Conservation (phyloP, 1,140 invertebrate species). For the Caenorhabditis tropicalis region DNA sequence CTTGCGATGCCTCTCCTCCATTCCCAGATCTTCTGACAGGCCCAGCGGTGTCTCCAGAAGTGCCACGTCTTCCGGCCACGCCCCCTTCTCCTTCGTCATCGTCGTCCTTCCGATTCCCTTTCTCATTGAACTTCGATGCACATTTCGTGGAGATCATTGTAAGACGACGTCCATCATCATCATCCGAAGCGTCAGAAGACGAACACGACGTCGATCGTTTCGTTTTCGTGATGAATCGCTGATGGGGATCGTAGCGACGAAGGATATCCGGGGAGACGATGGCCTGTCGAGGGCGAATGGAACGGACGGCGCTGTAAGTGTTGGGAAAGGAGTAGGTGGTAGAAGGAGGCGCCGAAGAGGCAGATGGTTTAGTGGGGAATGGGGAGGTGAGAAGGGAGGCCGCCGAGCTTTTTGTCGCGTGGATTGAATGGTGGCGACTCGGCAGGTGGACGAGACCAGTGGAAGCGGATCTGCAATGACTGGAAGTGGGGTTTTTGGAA, state of each 20-base stretch:
- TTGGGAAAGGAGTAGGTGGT: not conserved
- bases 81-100: constrained; percentile 17
- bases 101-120: not conserved
- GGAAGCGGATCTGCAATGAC: constrained; percentile 46
- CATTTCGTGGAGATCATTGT: constrained; percentile 39
- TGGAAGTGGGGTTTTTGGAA: not conserved
- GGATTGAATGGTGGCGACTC: constrained; percentile 18
- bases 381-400: not conserved
- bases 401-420: constrained; percentile 30
- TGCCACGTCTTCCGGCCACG: not conserved
- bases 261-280: constrained; percentile 63
- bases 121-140: not conserved
- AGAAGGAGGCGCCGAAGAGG: not conserved
- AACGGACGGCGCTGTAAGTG: constrained; percentile 56
- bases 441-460: constrained; percentile 43
- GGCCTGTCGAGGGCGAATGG: constrained; percentile 61
- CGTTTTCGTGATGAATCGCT: constrained; percentile 51
- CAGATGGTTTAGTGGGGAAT: not conserved
- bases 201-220: constrained; percentile 63
- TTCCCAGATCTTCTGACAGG: not conserved
- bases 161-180: constrained; percentile 53
- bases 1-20: not conserved
- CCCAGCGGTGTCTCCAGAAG: not conserved
- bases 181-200: constrained; percentile 61
- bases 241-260: constrained; percentile 59